Evolutionary conservation across 2,797 vertebrate genomes (phyloP), one percentile per base, ranked within the genome.

Genomic region (Chloroceryle inda): DNA sequence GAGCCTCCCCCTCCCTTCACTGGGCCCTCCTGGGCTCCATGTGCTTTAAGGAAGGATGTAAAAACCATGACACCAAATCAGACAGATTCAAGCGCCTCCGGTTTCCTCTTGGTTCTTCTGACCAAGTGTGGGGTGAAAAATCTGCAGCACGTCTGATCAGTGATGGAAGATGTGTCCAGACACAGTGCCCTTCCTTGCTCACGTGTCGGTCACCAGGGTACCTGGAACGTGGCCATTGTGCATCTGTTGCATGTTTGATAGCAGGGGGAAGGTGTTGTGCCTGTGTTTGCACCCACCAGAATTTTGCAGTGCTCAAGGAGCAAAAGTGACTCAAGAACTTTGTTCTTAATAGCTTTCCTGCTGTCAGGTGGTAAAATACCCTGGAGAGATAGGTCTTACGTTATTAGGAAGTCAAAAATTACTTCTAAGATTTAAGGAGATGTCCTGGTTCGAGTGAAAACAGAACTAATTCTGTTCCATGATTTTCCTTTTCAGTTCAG

Each of bases 81-180:
- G 67, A 68, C 8, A 23, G 52, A 26, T 55, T 13, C 9, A 69
- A 79, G 61, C 2, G 0, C 26, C 92, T 87, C 35, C 50, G 37
- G 47, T 93, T 40, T 56, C 14, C 18, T 71, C 62, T 61, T 72
- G 62, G 27, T 16, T 73, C 37, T 91, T 89, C 44, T 63, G 26
- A 62, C 49, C 9, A 6, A 49, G 14, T 3, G 4, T 42, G 31
- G 29, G 10, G 21, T 74, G 58, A 63, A 79, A 68, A 74, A 33
- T 49, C 47, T 40, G 29, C 2, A 0, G 29, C 38, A 6, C 1
- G 1, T 21, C 15, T 0, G 0, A 0, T 27, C 22, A 53, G 38
- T 9, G 14, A 12, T 22, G 31, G 38, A 56, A 55, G 61, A 74
- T 59, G 9, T 61, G 11, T 75, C 38, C 56, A 6, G 24, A 38